Evolutionary conservation across 1,140 invertebrate species (phyloP).

Genomic region (Yoshiicerus persimilis): DNA sequence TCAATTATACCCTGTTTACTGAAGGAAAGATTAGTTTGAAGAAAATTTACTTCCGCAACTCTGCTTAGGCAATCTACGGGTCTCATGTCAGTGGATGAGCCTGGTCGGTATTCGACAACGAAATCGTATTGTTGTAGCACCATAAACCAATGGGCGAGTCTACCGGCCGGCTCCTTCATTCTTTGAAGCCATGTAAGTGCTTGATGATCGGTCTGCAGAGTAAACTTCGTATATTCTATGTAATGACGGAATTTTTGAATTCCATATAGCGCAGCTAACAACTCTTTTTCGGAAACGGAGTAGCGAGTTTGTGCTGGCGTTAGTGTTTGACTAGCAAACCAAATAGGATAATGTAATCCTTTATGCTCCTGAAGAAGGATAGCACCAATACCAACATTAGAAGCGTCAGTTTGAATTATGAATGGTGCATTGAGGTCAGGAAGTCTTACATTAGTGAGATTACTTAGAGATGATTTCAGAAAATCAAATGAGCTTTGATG

Average conservation of each 20-base stretch:
- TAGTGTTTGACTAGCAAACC: constrained; percentile 50
- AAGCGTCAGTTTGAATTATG: background rate
- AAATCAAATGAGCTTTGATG: constrained; percentile 46
- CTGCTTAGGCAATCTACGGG: background rate
- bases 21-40: background rate
- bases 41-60: background rate
- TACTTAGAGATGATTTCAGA: constrained; percentile 47
- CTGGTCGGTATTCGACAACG: constrained; percentile 52
- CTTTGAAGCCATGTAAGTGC: background rate
- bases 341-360: constrained; percentile 38
- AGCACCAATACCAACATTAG: background rate
- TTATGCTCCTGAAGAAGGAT: constrained; percentile 50
- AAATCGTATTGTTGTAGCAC: constrained; percentile 57
- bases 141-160: constrained; percentile 57
- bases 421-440: constrained; percentile 45
- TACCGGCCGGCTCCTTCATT: constrained; percentile 22
- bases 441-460: constrained; percentile 33
- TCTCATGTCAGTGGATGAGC: background rate
- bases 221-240: constrained; percentile 52
- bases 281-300: constrained; percentile 53
- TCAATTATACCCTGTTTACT: too few species aligned
- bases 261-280: constrained; percentile 49
- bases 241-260: constrained; percentile 54
- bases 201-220: constrained; percentile 53
- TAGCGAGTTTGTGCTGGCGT: constrained; percentile 48